Evolutionary conservation across 2,888 invertebrate species (phyloP).

Genomic region (Lasioglossum lativentre): DNA sequence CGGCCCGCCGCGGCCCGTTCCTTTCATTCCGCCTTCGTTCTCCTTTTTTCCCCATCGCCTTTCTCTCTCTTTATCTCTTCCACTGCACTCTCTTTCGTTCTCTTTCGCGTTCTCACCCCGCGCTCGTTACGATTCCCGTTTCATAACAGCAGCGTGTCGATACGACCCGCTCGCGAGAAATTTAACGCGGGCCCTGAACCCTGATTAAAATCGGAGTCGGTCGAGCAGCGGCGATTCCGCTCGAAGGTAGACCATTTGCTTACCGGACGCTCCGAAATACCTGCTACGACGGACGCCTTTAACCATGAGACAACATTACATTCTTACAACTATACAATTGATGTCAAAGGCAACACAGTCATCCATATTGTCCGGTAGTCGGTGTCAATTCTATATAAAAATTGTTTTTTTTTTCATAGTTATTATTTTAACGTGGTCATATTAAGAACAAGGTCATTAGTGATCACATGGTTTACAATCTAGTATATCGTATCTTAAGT

Average conservation of each 20-base stretch:
- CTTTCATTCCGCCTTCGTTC: not conserved
- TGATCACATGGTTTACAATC: too few relatives aligned
- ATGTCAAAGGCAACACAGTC: too few relatives aligned
- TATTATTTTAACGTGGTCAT: too few relatives aligned
- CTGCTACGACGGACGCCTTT: not conserved
- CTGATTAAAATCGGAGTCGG: constrained; percentile 7
- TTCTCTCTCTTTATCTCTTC: not conserved
- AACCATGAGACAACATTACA: not conserved
- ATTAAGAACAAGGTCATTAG: too few relatives aligned
- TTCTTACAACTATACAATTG: not conserved
- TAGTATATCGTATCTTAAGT: too few relatives aligned
- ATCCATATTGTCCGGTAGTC: not conserved
- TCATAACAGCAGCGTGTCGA: constrained; percentile 27
- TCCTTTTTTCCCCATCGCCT: not conserved
- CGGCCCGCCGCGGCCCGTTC: not conserved
- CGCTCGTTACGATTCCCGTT: constrained; percentile 23
- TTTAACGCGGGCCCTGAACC: constrained; percentile 16
- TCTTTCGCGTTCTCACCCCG: not conserved
- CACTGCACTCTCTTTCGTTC: not conserved
- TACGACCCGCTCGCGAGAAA: constrained; percentile 32
- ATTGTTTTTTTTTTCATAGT: too few relatives aligned
- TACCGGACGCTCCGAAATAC: not conserved
- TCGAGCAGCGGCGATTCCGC: not conserved
- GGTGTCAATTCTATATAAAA: too few relatives aligned
- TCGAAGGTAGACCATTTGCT: not conserved